Conservation (phyloP, 2,797 vertebrate genomes). For the Poeciliopsis paucimaculata region DNA sequence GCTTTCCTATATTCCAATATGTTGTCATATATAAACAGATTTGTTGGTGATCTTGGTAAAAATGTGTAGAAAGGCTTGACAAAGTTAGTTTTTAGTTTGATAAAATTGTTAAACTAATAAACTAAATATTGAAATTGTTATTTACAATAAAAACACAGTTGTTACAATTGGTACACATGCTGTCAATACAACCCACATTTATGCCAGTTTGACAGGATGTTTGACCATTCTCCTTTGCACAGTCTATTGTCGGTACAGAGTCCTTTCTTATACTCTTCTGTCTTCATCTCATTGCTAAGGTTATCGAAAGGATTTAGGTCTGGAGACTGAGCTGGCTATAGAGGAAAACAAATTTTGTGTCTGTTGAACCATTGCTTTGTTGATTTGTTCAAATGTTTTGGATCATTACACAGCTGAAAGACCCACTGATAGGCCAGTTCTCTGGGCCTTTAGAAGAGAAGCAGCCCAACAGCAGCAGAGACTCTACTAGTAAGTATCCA, state of each 20-base stretch:
- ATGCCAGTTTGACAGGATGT: background rate
- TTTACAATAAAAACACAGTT: background rate
- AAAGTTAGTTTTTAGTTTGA: background rate
- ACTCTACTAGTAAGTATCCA: background rate
- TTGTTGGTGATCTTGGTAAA: background rate
- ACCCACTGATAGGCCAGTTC: background rate
- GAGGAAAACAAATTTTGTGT: background rate
- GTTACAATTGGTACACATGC: background rate
- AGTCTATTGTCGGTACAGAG: background rate
- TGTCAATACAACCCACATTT: background rate
- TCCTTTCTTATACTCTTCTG: too few species aligned
- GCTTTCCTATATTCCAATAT: background rate
- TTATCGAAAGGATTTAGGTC: background rate
- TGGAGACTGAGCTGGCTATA: background rate
- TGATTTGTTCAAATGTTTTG: background rate
- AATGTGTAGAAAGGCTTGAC: background rate
- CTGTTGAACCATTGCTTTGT: background rate
- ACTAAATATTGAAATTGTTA: background rate
- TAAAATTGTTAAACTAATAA: background rate
- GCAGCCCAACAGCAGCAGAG: background rate
- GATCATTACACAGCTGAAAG: constrained; percentile 2
- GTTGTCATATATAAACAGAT: background rate
- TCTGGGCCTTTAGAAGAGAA: background rate
- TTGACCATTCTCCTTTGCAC: background rate
- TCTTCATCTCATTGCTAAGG: background rate